These are phyloP conservation scores for Nasonia longicornis DNA, from an alignment of 1,140 invertebrate species.

Conservation along the genomic window DNA sequence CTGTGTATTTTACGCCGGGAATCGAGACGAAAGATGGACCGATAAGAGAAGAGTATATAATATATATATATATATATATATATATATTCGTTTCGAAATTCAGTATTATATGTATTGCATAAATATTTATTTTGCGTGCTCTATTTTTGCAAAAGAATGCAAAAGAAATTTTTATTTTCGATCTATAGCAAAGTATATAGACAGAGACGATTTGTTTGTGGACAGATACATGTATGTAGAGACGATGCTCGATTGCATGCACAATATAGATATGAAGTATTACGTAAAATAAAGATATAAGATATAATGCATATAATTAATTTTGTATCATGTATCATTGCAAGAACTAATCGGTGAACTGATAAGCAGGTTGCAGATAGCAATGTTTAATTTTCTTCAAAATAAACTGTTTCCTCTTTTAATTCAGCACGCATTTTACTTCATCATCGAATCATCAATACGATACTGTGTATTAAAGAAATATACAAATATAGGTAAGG, in stretches of 20 bases:
- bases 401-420: neutral
- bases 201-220: neutral
- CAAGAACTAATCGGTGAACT: no score
- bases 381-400: neutral
- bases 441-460: neutral
- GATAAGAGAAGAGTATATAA: no score
- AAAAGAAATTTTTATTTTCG: no score
- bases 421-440: neutral
- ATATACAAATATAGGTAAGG: neutral
- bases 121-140: neutral
- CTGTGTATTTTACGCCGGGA: no score
- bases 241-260: neutral
- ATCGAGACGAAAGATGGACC: neutral
- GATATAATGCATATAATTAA: no score
- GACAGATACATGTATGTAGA: neutral
- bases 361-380: no score
- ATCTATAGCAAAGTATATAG: no score
- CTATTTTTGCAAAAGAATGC: neutral
- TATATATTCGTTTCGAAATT: neutral
- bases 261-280: no score
- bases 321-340: no score
- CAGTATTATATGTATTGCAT: neutral
- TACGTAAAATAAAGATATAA: no score
- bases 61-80: neutral
- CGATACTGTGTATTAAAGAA: neutral